phyloP scores from a whole-genome alignment of 2,888 invertebrate species.

The Rugalucina vietnamica region DNA sequence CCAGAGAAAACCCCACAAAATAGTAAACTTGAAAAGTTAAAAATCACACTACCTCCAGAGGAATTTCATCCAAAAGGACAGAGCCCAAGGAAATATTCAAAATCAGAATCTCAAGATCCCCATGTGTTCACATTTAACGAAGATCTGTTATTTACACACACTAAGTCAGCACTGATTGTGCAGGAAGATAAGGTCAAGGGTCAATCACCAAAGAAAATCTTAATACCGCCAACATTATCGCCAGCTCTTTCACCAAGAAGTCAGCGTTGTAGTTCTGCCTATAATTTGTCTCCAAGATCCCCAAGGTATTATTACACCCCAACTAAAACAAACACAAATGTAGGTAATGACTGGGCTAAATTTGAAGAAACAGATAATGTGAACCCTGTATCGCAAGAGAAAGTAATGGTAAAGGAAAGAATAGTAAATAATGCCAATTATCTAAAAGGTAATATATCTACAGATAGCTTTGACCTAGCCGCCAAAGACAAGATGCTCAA shows the following conservation, averaged over 20 bases:
- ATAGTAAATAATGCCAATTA: neutral
- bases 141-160: constrained; percentile 77
- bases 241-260: constrained; percentile 71
- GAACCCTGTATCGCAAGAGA: neutral
- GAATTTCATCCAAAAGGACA: constrained; percentile 65
- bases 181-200: constrained; percentile 68
- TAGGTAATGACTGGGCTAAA: constrained; percentile 27
- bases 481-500: constrained; percentile 26
- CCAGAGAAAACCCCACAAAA: constrained; percentile 70
- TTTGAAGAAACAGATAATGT: neutral
- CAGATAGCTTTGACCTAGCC: constrained; percentile 5
- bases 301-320: constrained; percentile 33
- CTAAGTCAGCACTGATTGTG: constrained; percentile 76
- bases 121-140: constrained; percentile 76
- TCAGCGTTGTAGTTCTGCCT: neutral
- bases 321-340: neutral
- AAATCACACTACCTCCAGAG: constrained; percentile 77
- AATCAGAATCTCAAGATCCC: constrained; percentile 47
- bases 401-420: neutral
- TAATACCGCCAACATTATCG: constrained; percentile 78
- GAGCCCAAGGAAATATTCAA: constrained; percentile 66
- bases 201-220: constrained; percentile 74
- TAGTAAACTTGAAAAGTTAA: constrained; percentile 72
- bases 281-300: constrained; percentile 17
- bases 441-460: neutral